Conservation (phyloP, 1,140 invertebrate genomes). For the Platorchestia sp. region DNA sequence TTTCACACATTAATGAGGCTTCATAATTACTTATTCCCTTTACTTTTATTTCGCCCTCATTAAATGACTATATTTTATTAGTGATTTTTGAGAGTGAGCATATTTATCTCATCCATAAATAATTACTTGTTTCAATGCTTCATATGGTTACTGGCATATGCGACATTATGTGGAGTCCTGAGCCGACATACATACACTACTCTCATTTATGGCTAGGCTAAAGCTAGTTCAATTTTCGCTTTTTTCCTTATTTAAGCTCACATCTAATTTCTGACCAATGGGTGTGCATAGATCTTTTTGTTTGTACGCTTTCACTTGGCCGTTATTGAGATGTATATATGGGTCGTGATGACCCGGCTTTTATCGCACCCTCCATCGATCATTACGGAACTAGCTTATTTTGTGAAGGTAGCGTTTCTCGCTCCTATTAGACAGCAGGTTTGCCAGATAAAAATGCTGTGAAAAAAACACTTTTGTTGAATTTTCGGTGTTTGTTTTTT, state of each 20-base stretch:
- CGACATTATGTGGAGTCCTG: too few relatives aligned
- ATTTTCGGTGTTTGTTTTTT: background rate
- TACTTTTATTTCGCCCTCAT: background rate
- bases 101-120: background rate
- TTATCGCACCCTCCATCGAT: background rate
- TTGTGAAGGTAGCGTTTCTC: background rate
- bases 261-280: too few relatives aligned
- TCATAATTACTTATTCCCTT: background rate
- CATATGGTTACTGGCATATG: too few relatives aligned
- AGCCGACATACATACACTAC: too few relatives aligned
- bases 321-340: background rate
- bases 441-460: background rate
- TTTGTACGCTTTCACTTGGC: background rate
- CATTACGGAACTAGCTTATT: background rate
- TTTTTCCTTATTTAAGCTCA: background rate
- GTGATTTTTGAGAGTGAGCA: background rate
- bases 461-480: background rate
- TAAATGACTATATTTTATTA: background rate
- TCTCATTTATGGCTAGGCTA: background rate
- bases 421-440: background rate
- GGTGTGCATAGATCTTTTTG: background rate
- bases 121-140: too few relatives aligned
- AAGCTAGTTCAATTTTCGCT: background rate
- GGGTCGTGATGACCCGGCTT: background rate
- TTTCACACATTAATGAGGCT: background rate